Evolutionary conservation across 2,888 invertebrate species (phyloP).

Genomic region (Mechanitis mazaeus): DNA sequence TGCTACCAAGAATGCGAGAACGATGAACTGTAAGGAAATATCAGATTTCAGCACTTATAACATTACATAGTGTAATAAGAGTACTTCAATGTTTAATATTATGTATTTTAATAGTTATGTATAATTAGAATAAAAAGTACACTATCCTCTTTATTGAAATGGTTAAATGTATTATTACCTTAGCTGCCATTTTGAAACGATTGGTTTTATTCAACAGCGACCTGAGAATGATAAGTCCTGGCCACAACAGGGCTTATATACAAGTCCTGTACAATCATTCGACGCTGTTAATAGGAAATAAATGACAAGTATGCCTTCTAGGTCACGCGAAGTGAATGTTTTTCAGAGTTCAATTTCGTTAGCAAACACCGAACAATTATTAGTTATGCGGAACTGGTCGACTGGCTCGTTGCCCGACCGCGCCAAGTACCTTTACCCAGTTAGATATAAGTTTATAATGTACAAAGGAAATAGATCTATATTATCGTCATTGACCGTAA

Average conservation of each 20-base stretch:
- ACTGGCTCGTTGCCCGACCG: slow-evolving; percentile 31
- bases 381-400: slow-evolving; percentile 56
- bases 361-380: slow-evolving; percentile 38
- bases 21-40: slow-evolving; percentile 60
- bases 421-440: slow-evolving; percentile 28
- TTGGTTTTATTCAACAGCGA: slow-evolving; percentile 61
- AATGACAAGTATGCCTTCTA: slow-evolving; percentile 56
- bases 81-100: neutral
- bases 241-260: slow-evolving; percentile 55
- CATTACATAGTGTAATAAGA: too few species aligned
- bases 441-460: slow-evolving; percentile 17
- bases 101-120: slow-evolving; percentile 2
- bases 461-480: slow-evolving; percentile 27
- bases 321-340: slow-evolving; percentile 59
- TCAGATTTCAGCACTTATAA: neutral
- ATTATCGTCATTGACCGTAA: slow-evolving; percentile 23
- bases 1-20: slow-evolving; percentile 63
- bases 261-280: slow-evolving; percentile 53
- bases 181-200: slow-evolving; percentile 71
- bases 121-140: slow-evolving; percentile 6
- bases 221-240: slow-evolving; percentile 66
- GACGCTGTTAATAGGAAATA: slow-evolving; percentile 67
- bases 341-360: slow-evolving; percentile 63
- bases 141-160: slow-evolving; percentile 8
- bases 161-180: slow-evolving; percentile 45